Evolutionary conservation across 2,888 invertebrate genomes (phyloP).

Genomic region (Asteroscopus sphinx): DNA sequence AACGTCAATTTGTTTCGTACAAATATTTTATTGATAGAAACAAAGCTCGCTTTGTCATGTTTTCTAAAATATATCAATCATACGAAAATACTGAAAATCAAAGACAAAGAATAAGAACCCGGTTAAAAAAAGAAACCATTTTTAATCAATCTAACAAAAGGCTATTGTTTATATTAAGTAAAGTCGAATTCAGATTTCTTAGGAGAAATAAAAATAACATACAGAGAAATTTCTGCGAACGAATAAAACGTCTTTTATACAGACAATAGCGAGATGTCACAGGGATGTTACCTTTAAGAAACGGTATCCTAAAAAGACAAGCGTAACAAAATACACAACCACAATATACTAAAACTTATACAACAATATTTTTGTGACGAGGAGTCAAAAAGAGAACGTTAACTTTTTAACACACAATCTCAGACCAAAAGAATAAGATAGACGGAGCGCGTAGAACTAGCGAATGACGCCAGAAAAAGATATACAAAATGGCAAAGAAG

Average conservation of each 20-base stretch:
- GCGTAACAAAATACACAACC: background rate
- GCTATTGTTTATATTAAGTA: background rate
- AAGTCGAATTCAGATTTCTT: background rate
- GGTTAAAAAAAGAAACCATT: constrained; percentile 1
- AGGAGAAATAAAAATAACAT: background rate
- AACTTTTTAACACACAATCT: background rate
- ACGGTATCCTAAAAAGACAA: background rate
- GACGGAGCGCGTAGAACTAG: no score
- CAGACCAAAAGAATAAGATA: no score
- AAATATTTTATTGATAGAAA: constrained; percentile 11
- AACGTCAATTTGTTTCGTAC: constrained; percentile 18
- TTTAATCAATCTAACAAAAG: background rate
- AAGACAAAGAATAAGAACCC: no score
- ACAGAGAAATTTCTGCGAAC: no score
- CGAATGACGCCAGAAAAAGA: no score
- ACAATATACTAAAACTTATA: background rate
- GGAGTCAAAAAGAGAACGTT: background rate
- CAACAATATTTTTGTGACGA: constrained; percentile 4
- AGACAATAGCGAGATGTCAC: background rate
- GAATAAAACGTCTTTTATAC: no score
- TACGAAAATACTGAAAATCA: no score
- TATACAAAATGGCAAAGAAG: no score
- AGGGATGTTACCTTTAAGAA: constrained; percentile 2
- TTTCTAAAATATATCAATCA: background rate
- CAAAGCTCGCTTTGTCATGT: background rate